phyloP scores from a whole-genome alignment of 2,113 vertebrate species.

The Struthidea cinerea region DNA sequence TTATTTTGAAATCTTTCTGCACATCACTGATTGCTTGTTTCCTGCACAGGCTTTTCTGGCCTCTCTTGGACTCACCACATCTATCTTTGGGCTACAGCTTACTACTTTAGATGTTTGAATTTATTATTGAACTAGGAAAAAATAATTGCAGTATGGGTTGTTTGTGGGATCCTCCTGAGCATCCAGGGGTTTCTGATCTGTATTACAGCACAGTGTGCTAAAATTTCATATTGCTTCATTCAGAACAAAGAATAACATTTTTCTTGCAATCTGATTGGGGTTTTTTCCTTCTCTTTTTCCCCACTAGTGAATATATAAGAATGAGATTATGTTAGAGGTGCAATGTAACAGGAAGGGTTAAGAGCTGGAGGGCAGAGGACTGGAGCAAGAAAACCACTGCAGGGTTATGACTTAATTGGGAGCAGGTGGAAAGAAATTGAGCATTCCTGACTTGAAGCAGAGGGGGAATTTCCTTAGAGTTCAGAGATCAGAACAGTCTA shows the following conservation, averaged over 20 bases:
- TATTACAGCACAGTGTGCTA: not conserved
- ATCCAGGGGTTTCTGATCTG: not conserved
- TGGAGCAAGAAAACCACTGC: not conserved
- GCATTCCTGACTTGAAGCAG: not conserved
- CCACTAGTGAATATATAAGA: not conserved
- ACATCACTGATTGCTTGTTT: not conserved
- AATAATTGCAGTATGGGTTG: not conserved
- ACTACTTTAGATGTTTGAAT: constrained; percentile 6
- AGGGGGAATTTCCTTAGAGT: not conserved
- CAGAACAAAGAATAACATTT: not conserved
- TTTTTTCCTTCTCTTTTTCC: not conserved
- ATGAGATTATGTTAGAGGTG: not conserved
- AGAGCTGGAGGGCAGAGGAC: not conserved
- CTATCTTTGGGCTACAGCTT: constrained; percentile 1
- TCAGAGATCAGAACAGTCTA: not conserved
- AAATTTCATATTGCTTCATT: not conserved
- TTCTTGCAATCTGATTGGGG: not conserved
- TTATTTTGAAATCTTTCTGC: not conserved
- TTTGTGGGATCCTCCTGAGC: not conserved
- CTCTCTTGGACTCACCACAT: not conserved
- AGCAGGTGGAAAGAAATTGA: not conserved
- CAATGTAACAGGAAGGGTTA: not conserved
- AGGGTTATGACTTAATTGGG: not conserved
- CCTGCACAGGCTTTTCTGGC: not conserved
- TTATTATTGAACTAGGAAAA: not conserved